Base-by-base conservation (phyloP, 1,140 invertebrate genomes). In the Ips typographus region DNA sequence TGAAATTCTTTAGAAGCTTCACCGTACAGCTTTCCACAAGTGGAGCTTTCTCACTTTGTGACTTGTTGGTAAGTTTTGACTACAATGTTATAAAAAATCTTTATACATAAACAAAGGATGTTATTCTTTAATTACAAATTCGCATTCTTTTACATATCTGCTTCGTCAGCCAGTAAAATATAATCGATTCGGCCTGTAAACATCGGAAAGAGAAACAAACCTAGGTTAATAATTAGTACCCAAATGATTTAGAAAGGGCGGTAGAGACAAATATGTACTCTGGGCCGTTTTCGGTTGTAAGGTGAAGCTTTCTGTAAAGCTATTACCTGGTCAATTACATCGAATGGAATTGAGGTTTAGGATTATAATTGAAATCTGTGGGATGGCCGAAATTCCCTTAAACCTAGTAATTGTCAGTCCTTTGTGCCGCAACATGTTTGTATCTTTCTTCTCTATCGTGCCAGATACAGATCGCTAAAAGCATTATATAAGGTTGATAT, bases 281-380 rank as follows among this genome's bases (percentile, higher is more conserved):
- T 51, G 53, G 51, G 44, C 56, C 64, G 61, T 70, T 70, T 65
- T 53, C 63, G 66, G 65, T 65, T 73, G 76, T 71, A 76, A 77
- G 75, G 75, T 75, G 77, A 78, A 76, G 72, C 74, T 73, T 71
- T 75, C 73, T 72, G 71, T 76, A 73, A 76, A 78, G 73, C 76
- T 73, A 77, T 80, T 80, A 80, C 76, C 78, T 80, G 79, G 79
- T 79, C 77, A 80, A 79, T 80, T 80, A 79, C 78, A 79, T 77
- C 74, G 74, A 78, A 80, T 78, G 74, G 76, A 77, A 79, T 76
- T 75, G 77, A 77, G 75, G 77, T 77, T 78, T 77, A 69, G 74
- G 76, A 79, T 77, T 78, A 80, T 79, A 79, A 80, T 80, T 79
- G 79, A 80, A 80, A 80, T 78, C 79, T 77, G 77, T 75, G 73